phyloP scores from a whole-genome alignment of 2,113 vertebrate species.

The Amblyornis subalaris region DNA sequence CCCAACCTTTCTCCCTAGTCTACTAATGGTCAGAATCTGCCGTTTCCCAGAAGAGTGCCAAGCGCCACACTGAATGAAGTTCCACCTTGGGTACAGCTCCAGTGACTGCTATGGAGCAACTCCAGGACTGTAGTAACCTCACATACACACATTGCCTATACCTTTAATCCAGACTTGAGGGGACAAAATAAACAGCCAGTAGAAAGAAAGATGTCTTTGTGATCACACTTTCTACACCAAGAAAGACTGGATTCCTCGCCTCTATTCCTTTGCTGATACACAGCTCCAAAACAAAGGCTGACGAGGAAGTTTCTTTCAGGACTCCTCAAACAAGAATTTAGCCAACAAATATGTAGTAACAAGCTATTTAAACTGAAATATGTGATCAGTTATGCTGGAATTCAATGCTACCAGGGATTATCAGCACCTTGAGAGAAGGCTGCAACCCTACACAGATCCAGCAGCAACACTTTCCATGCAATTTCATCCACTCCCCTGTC shows the following conservation, averaged over 20 bases:
- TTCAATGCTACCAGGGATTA: constrained; percentile 12
- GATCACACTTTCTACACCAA: background rate
- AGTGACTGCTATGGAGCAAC: background rate
- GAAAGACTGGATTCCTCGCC: background rate
- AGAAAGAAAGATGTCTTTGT: constrained; percentile 11
- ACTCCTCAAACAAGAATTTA: background rate
- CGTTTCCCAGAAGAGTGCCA: constrained; percentile 2
- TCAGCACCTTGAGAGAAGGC: constrained; percentile 39
- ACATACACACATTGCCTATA: background rate
- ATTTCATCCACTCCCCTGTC: background rate
- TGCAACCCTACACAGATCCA: background rate
- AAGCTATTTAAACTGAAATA: constrained; percentile 20
- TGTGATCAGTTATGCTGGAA: constrained; percentile 15
- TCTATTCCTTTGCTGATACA: background rate
- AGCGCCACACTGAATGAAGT: background rate
- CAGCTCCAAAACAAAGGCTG: constrained; percentile 14
- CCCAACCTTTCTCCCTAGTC: background rate
- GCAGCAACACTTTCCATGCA: background rate
- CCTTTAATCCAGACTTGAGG: background rate
- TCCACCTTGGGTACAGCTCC: background rate
- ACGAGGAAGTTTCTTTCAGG: background rate
- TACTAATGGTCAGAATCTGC: background rate
- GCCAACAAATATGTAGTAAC: background rate
- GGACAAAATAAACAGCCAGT: background rate
- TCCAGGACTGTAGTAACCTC: background rate